Percentiles rank a stretch among this genome's conserved stretches.
Conservation (phyloP, 2,888 invertebrate species). For the Drosophila aldrichi region DNA sequence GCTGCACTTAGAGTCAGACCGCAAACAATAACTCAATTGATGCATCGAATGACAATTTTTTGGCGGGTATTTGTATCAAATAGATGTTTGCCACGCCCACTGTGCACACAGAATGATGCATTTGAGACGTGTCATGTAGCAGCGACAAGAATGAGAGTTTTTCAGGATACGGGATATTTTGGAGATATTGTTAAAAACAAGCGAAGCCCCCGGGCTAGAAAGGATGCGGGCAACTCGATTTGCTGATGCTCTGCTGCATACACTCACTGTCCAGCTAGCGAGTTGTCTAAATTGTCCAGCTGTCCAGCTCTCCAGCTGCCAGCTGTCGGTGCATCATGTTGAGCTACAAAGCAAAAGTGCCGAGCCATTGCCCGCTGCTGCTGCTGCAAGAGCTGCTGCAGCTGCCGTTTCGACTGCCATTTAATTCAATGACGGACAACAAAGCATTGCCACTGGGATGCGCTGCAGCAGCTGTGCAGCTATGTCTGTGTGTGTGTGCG, state of each 20-base stretch:
- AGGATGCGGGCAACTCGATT: constrained; percentile 21
- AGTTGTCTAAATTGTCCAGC: constrained; percentile 3
- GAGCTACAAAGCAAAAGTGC: constrained; percentile 37
- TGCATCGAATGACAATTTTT: constrained; percentile 31
- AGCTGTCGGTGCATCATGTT: constrained; percentile 32
- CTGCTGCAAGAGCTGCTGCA: constrained; percentile 29
- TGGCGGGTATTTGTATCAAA: constrained; percentile 30
- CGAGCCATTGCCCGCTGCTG: constrained; percentile 10
- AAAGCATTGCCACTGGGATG: constrained; percentile 69
- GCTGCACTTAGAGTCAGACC: constrained; percentile 36
- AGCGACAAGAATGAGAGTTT: constrained; percentile 41
- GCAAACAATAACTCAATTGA: constrained; percentile 54
- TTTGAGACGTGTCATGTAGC: constrained; percentile 30
- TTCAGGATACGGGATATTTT: constrained; percentile 20
- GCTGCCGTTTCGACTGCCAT: constrained; percentile 58
- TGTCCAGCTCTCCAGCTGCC: constrained; percentile 13
- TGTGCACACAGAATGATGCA: constrained; percentile 6
- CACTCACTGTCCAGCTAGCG: constrained; percentile 22
- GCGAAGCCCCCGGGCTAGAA: constrained; percentile 32
- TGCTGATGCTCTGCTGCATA: constrained; percentile 17
- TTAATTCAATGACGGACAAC: constrained; percentile 80
- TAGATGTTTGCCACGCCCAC: not conserved
- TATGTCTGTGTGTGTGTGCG: constrained; percentile 1
- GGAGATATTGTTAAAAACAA: constrained; percentile 44
- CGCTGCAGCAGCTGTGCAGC: constrained; percentile 41